These are phyloP conservation scores for Pseudorectes ferrugineus DNA, from an alignment of 2,113 vertebrate species.

Conservation along the genomic window DNA sequence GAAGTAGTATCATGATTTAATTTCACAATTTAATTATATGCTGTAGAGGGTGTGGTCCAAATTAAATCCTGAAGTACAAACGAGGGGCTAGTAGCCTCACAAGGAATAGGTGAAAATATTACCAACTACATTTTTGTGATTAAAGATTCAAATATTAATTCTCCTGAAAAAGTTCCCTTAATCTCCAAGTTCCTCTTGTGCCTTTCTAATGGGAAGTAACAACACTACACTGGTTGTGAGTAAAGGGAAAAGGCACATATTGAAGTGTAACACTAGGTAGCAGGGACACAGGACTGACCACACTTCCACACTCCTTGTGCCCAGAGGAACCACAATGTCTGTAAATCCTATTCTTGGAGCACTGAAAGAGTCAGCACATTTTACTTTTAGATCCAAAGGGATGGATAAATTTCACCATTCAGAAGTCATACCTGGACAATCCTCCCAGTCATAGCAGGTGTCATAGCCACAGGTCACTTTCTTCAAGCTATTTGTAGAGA, in stretches of 20 bases:
- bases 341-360: not conserved
- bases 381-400: not conserved
- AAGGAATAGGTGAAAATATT: not conserved
- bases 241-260: not conserved
- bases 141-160: not conserved
- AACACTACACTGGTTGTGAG: not conserved
- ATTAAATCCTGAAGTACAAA: not conserved
- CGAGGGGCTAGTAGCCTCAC: not conserved
- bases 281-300: not conserved
- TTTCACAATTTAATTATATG: not conserved
- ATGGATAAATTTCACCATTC: not conserved
- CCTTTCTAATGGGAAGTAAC: not conserved
- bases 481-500: slow-evolving; percentile 76
- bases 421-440: slow-evolving; percentile 77
- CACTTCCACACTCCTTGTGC: not conserved
- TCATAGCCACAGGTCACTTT: slow-evolving; percentile 79
- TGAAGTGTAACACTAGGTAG: not conserved
- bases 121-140: not conserved
- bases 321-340: not conserved
- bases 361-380: not conserved
- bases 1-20: not conserved
- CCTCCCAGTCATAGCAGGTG: slow-evolving; percentile 91
- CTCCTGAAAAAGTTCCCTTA: not conserved
- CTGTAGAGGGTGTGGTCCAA: not conserved
- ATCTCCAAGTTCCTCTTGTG: not conserved